Evolutionary conservation across 2,888 invertebrate genomes (phyloP).

Genomic region (Carcina quercana): DNA sequence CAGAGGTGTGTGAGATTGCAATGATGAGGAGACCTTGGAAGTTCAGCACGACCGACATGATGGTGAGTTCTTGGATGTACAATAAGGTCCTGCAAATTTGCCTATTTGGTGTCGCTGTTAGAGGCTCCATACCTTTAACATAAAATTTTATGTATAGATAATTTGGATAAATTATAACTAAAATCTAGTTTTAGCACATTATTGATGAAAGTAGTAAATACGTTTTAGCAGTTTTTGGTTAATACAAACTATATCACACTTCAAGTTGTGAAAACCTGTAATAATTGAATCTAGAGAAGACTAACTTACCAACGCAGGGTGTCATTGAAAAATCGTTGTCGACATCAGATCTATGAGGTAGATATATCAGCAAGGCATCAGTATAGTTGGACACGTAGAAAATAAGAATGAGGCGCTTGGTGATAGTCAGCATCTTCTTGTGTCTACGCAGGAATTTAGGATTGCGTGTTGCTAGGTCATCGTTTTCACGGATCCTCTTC

Average conservation of each 20-base stretch:
- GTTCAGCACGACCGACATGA: constrained; percentile 35
- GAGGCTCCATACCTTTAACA: constrained; percentile 44
- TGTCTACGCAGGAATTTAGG: constrained; percentile 28
- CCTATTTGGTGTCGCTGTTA: constrained; percentile 35
- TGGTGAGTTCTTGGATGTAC: constrained; percentile 31
- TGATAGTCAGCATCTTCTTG: constrained; percentile 24
- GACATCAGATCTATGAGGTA: constrained; percentile 37
- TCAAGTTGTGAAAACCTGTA: too few species aligned
- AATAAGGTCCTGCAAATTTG: constrained; percentile 40
- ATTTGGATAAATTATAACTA: too few species aligned
- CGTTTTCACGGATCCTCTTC: constrained; percentile 28
- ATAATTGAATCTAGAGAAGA: too few species aligned
- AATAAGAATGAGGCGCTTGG: constrained; percentile 37
- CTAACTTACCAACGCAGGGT: constrained; percentile 53
- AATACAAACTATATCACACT: too few species aligned
- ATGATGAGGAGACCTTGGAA: constrained; percentile 47
- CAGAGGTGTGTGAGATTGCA: constrained; percentile 46
- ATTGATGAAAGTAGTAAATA: too few species aligned
- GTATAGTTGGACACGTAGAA: constrained; percentile 35
- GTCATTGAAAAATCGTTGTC: constrained; percentile 39
- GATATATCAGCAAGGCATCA: constrained; percentile 32
- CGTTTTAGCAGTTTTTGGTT: too few species aligned
- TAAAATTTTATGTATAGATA: not conserved
- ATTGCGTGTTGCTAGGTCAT: constrained; percentile 23
- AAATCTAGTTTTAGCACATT: too few species aligned